Base-by-base conservation (phyloP, 2,888 invertebrate genomes). In the Pteria penguin region DNA sequence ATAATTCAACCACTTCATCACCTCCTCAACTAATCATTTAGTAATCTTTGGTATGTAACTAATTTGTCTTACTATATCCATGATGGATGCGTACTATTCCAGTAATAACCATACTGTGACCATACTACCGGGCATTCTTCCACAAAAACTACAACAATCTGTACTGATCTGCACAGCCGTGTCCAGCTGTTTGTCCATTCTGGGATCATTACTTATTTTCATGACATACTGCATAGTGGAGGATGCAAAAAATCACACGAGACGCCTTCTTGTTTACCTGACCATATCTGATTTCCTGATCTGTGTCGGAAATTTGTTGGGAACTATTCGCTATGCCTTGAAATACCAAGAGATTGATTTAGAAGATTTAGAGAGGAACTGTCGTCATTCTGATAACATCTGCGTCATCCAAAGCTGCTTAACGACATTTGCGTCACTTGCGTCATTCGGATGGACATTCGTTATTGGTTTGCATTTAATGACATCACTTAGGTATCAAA, bases 201-300 rank as follows among this genome's bases (percentile, higher is more conserved):
- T 77, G 8, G 84, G 84, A 26, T 82, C 77, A 1, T n/a, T 74
- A 24, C 22, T 82, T 1, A 83, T 84, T 26, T 78, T 84, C n/a
- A 24, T 76, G 45, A 80, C 82, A 4, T 84, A 79, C 54, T 66
- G 67, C 26, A 62, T 26, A 32, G 57, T 74, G 11, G 74, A 81
- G 24, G 75, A 80, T 14, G 78, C 81, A 0, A 65, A 61, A 24
- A 76, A 71, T 36, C 66, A 71, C 26, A 76, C 71, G 18, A 32
- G 84, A n/a, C 75, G 76, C 11, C 69, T 84, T 8, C 58, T 84
- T 14, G 26, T 82, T 3, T 84, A 80, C 61, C 72, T 84, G 8
- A 83, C 84, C 1, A 54, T 84, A 1, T 80, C 82, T 0, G 84
- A 84, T 58, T 61, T 81, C 2, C 22, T 82, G 11, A 81, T 78